Percentiles rank a stretch among this genome's conserved stretches.
Evolutionary conservation across 2,888 invertebrate species (phyloP).

Genomic region (Parnassius smintheus): DNA sequence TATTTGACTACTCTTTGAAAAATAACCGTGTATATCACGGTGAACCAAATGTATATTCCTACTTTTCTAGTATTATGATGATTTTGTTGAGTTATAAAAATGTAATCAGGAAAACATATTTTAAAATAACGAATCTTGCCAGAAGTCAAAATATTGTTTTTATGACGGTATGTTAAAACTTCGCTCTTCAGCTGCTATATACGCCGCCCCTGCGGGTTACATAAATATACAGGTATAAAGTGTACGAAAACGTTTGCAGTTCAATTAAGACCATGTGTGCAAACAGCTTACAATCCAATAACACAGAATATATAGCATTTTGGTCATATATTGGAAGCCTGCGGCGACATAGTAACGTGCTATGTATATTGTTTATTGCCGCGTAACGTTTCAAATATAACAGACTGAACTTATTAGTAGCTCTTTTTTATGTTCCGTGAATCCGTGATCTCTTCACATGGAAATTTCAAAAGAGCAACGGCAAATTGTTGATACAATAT

Average conservation of each 20-base stretch:
- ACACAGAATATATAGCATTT: slow-evolving; percentile 10
- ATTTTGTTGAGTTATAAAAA: too few relatives aligned
- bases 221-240: slow-evolving; percentile 17
- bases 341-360: slow-evolving; percentile 9
- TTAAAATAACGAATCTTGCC: too few relatives aligned
- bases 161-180: slow-evolving; percentile 18
- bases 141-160: slow-evolving; percentile 10
- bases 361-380: slow-evolving; percentile 13
- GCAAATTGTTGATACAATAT: too few relatives aligned
- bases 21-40: too few relatives aligned
- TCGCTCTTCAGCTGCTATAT: slow-evolving; percentile 6
- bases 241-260: neutral
- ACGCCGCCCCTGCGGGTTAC: slow-evolving; percentile 11
- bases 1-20: too few relatives aligned
- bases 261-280: slow-evolving; percentile 4
- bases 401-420: slow-evolving; percentile 12
- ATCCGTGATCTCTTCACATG: too few relatives aligned
- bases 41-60: too few relatives aligned
- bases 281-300: slow-evolving; percentile 12
- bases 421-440: too few relatives aligned
- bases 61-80: too few relatives aligned
- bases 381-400: slow-evolving; percentile 13
- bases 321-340: slow-evolving; percentile 8
- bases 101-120: too few relatives aligned
- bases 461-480: too few relatives aligned